A percentile compares a stretch with the other conserved stretches of the same genome.
These are phyloP conservation scores for Apodemus sylvaticus DNA, from an alignment of 2,113 vertebrate species.

Conservation along the genomic window DNA sequence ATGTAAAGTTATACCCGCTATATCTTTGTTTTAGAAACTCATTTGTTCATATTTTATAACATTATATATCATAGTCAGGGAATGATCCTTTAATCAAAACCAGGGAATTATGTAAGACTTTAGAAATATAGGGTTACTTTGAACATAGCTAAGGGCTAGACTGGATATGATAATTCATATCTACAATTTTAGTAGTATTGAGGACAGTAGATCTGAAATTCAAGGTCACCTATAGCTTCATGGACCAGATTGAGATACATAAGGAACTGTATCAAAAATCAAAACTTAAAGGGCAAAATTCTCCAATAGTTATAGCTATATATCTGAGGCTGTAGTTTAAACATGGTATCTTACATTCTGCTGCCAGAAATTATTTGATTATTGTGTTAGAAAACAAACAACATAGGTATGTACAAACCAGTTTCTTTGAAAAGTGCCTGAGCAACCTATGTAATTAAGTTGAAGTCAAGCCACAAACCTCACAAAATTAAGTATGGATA, in stretches of 20 bases:
- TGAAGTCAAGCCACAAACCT: neutral
- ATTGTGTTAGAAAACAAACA: neutral
- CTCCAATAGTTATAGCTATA: neutral
- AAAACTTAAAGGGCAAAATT: neutral
- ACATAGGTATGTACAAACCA: neutral
- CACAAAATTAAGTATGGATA: neutral
- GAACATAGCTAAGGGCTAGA: too few relatives aligned
- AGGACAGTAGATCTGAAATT: neutral
- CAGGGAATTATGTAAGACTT: neutral
- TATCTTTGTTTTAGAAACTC: neutral
- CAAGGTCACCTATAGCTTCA: neutral
- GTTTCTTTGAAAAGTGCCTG: neutral
- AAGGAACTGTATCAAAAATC: neutral
- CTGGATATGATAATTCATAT: neutral
- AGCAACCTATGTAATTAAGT: neutral
- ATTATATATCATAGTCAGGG: neutral
- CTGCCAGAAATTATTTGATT: neutral
- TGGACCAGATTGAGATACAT: neutral
- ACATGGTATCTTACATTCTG: neutral
- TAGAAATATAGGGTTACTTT: neutral
- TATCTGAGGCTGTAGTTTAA: neutral
- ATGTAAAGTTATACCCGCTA: rapidly evolving
- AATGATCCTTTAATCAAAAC: neutral
- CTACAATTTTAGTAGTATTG: neutral
- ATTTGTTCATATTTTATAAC: neutral